Evolutionary conservation across 2,888 invertebrate genomes (phyloP).

Genomic region (Drosophila fungiperda): DNA sequence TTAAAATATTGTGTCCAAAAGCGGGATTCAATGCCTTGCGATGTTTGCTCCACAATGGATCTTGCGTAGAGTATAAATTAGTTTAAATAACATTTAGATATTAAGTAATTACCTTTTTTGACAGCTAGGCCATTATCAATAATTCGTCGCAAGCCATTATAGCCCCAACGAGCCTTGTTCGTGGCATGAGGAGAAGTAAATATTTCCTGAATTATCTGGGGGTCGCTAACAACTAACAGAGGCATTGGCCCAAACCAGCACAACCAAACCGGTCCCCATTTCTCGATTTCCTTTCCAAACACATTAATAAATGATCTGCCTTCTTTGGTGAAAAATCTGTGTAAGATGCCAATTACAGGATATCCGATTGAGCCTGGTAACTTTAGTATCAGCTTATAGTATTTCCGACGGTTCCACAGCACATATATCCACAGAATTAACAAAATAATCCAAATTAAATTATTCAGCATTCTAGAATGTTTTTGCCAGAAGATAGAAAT

Average conservation of each 20-base stretch:
- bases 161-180: constrained; percentile 56
- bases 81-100: background rate
- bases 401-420: constrained; percentile 72
- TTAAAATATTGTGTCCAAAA: constrained; percentile 69
- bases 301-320: background rate
- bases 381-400: constrained; percentile 64
- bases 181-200: constrained; percentile 66
- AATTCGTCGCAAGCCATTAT: constrained; percentile 61
- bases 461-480: constrained; percentile 22
- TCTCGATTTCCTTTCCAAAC: constrained; percentile 19
- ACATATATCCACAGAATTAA: constrained; percentile 59
- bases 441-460: constrained; percentile 40
- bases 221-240: constrained; percentile 68
- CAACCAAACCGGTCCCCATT: constrained; percentile 58
- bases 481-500: background rate
- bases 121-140: constrained; percentile 67
- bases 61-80: constrained; percentile 8
- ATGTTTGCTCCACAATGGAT: constrained; percentile 71
- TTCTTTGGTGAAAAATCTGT: background rate
- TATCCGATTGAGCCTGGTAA: constrained; percentile 72
- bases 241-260: constrained; percentile 75
- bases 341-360: constrained; percentile 68
- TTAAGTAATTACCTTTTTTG: constrained; percentile 50
- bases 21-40: constrained; percentile 74
- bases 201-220: constrained; percentile 63